phyloP scores from a whole-genome alignment of 2,797 vertebrate genomes.

The Macropodus opercularis region DNA sequence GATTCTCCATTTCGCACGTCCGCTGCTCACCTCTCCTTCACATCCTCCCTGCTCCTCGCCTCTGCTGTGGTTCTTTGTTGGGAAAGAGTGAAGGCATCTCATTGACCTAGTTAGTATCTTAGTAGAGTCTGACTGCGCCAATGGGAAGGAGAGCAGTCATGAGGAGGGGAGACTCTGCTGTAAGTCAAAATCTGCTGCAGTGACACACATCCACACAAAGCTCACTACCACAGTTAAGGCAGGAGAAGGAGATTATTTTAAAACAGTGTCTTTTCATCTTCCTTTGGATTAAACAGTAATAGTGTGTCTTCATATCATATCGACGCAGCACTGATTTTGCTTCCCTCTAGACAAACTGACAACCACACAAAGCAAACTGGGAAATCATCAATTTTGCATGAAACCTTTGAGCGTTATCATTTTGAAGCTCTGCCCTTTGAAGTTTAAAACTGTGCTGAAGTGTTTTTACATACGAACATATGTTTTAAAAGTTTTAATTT shows the following conservation, averaged over 20 bases:
- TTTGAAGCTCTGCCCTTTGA: constrained; percentile 46
- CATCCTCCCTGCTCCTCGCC: constrained; percentile 8
- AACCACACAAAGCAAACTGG: constrained; percentile 22
- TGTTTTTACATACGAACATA: constrained; percentile 1
- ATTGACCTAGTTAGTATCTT: constrained; percentile 82
- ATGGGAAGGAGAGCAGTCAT: constrained; percentile 50
- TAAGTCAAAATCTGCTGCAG: constrained; percentile 68
- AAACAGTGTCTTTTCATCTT: too few species aligned
- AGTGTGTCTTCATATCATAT: too few species aligned
- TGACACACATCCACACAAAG: constrained; percentile 64
- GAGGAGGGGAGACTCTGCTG: constrained; percentile 55
- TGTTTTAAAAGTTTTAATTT: constrained; percentile 28
- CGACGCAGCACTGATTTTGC: background rate
- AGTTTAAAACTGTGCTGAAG: constrained; percentile 47
- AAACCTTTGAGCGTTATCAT: constrained; percentile 47
- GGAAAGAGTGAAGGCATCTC: constrained; percentile 73
- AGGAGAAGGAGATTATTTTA: too few species aligned
- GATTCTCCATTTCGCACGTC: constrained; percentile 26
- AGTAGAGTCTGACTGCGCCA: constrained; percentile 65
- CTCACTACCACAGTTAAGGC: too few species aligned
- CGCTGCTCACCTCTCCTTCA: constrained; percentile 30
- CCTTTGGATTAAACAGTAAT: too few species aligned
- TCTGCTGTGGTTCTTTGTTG: constrained; percentile 43
- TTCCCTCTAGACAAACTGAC: constrained; percentile 14
- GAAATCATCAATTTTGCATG: constrained; percentile 41